Percentiles rank a stretch among this genome's conserved stretches.
Conservation (phyloP, 2,888 invertebrate genomes). For the Nomada ferruginata region DNA sequence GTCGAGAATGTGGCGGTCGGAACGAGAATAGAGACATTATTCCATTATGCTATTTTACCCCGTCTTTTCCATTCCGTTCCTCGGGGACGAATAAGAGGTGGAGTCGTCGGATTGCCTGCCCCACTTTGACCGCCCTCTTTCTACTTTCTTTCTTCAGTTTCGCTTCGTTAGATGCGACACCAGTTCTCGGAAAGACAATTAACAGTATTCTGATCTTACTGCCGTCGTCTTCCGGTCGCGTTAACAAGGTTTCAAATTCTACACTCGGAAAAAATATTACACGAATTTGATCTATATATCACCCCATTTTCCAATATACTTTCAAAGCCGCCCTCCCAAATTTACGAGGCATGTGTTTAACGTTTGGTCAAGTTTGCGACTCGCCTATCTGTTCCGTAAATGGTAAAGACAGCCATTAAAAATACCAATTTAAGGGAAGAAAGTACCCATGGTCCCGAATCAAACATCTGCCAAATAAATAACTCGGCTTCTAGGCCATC, state of each 20-base stretch:
- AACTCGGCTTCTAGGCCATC: not conserved
- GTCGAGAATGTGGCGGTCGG: slow-evolving; percentile 78
- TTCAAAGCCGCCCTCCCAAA: not conserved
- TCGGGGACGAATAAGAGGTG: slow-evolving; percentile 46
- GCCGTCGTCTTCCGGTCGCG: not conserved
- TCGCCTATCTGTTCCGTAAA: not conserved
- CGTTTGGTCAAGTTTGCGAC: slow-evolving; percentile 7
- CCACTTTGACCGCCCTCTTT: slow-evolving; percentile 43
- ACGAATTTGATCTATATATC: not conserved
- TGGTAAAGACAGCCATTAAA: slow-evolving; percentile 1
- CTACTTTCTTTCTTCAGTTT: slow-evolving; percentile 33
- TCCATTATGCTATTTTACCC: slow-evolving; percentile 65
- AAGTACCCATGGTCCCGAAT: not conserved
- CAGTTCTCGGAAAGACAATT: slow-evolving; percentile 20
- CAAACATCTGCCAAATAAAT: slow-evolving; percentile 10
- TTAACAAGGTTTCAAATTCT: not conserved
- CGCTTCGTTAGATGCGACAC: slow-evolving; percentile 11
- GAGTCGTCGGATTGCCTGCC: slow-evolving; percentile 49
- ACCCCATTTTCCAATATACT: not conserved
- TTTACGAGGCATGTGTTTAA: not conserved
- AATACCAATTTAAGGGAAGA: slow-evolving; percentile 10
- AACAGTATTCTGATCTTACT: not conserved
- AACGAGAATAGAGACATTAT: slow-evolving; percentile 83
- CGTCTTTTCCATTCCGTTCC: slow-evolving; percentile 51
- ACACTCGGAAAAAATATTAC: not conserved